phyloP scores from a whole-genome alignment of 2,888 invertebrate genomes.

The Enoplolaimus lenunculus region DNA sequence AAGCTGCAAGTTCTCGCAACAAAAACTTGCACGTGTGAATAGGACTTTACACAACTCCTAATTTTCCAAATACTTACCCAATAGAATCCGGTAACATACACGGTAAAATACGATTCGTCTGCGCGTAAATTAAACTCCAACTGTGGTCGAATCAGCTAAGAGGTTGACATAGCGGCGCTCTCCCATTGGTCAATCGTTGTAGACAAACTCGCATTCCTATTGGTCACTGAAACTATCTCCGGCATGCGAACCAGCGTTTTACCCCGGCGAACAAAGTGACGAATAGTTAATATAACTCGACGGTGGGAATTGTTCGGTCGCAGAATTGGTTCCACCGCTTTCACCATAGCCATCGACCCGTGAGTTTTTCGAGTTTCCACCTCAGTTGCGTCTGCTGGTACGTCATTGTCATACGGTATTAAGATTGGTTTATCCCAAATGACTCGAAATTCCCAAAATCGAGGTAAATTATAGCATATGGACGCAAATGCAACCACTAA shows the following conservation, averaged over 20 bases:
- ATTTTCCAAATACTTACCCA: no score
- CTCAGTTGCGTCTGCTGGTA: background rate
- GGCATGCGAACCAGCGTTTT: no score
- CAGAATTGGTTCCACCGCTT: background rate
- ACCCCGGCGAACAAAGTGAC: background rate
- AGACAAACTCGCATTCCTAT: background rate
- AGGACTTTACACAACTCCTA: no score
- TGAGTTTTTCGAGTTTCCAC: background rate
- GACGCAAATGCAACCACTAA: background rate
- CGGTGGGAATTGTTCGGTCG: no score
- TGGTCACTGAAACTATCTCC: no score
- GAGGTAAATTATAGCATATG: constrained; percentile 9
- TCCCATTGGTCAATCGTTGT: background rate
- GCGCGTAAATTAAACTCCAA: background rate
- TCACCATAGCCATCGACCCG: background rate
- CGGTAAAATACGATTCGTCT: background rate
- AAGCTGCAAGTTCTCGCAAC: no score
- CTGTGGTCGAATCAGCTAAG: background rate
- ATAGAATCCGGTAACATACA: background rate
- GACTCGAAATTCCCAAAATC: constrained; percentile 13
- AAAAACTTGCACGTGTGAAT: no score
- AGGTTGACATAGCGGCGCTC: background rate
- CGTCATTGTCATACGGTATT: background rate
- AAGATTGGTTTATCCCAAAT: background rate
- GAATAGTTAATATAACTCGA: no score